A percentile compares a stretch with the other conserved stretches of the same genome.
Evolutionary conservation across 2,113 vertebrate genomes (phyloP).

Genomic region (Varanus komodoensis): DNA sequence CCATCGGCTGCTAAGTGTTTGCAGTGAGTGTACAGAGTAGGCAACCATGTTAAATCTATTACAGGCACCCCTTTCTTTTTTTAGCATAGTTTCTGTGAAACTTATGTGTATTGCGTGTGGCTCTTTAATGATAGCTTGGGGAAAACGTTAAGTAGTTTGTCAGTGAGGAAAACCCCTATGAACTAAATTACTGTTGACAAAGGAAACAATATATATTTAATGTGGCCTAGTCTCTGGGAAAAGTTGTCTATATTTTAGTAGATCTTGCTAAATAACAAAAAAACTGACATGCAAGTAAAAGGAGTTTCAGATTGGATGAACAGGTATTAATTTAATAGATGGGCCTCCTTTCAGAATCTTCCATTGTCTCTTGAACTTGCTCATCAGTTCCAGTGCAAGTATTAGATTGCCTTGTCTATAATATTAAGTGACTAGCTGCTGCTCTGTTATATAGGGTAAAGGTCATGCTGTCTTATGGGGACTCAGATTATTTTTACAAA

Average conservation of each 20-base stretch:
- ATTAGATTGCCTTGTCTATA: constrained; percentile 45
- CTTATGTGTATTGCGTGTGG: constrained; percentile 40
- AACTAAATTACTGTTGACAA: constrained; percentile 66
- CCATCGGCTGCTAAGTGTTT: background rate
- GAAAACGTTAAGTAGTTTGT: constrained; percentile 55
- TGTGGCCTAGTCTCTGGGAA: constrained; percentile 49
- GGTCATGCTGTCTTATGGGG: constrained; percentile 28
- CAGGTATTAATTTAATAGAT: constrained; percentile 71
- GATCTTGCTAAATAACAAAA: constrained; percentile 70
- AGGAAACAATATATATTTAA: constrained; percentile 53
- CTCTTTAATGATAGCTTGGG: constrained; percentile 36
- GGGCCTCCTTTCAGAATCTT: constrained; percentile 68
- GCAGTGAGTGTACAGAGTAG: background rate
- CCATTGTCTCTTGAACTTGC: constrained; percentile 54
- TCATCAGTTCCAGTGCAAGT: constrained; percentile 54
- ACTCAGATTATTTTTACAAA: background rate
- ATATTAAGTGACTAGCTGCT: constrained; percentile 42
- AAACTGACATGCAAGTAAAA: constrained; percentile 70
- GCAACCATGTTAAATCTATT: constrained; percentile 42
- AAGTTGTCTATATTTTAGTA: constrained; percentile 65
- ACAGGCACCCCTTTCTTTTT: constrained; percentile 8
- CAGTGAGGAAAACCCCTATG: constrained; percentile 31
- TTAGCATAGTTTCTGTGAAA: constrained; percentile 37
- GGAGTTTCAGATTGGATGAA: constrained; percentile 70
- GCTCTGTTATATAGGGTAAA: background rate